phyloP scores from a whole-genome alignment of 2,888 invertebrate genomes.

The Hirtodrosophila trivittata region DNA sequence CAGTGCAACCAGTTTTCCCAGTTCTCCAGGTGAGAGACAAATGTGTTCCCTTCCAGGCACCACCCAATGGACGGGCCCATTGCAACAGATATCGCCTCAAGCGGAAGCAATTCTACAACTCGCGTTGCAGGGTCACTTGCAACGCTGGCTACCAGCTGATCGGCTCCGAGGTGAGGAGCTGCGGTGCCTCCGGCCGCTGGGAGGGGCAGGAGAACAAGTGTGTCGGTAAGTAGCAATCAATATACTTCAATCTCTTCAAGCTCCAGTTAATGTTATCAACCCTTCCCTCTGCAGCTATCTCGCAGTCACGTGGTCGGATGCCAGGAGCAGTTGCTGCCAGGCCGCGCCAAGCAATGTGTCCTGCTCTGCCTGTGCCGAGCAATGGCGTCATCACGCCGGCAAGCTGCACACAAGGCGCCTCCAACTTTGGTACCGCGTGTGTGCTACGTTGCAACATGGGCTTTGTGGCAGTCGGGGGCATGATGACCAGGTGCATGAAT shows the following conservation, averaged over 20 bases:
- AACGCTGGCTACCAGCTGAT: slow-evolving; percentile 85
- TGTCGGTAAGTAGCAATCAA: slow-evolving; percentile 83
- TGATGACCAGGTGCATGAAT: slow-evolving; percentile 81
- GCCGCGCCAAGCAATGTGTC: slow-evolving; percentile 81
- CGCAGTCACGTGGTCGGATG: slow-evolving; percentile 8
- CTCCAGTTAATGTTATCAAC: neutral
- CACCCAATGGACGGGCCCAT: slow-evolving; percentile 80
- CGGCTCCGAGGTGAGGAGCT: slow-evolving; percentile 85
- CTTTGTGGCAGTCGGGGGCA: slow-evolving; percentile 80
- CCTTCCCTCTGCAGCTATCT: slow-evolving; percentile 4
- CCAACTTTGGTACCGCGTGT: slow-evolving; percentile 84
- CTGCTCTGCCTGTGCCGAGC: slow-evolving; percentile 84
- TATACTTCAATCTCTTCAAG: neutral
- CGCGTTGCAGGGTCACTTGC: slow-evolving; percentile 82
- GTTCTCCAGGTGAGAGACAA: slow-evolving; percentile 73
- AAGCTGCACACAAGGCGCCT: slow-evolving; percentile 84
- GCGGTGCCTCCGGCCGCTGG: slow-evolving; percentile 85
- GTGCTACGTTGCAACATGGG: slow-evolving; percentile 84
- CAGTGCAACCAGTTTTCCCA: neutral
- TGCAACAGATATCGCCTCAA: slow-evolving; percentile 83
- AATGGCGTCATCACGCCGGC: slow-evolving; percentile 85
- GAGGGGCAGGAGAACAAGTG: slow-evolving; percentile 85
- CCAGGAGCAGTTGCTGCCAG: neutral
- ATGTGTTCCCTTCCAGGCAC: slow-evolving; percentile 78
- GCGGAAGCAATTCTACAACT: slow-evolving; percentile 81